These are phyloP conservation scores for Melinaea menophilus DNA, from an alignment of 2,888 invertebrate species.

Conservation along the genomic window DNA sequence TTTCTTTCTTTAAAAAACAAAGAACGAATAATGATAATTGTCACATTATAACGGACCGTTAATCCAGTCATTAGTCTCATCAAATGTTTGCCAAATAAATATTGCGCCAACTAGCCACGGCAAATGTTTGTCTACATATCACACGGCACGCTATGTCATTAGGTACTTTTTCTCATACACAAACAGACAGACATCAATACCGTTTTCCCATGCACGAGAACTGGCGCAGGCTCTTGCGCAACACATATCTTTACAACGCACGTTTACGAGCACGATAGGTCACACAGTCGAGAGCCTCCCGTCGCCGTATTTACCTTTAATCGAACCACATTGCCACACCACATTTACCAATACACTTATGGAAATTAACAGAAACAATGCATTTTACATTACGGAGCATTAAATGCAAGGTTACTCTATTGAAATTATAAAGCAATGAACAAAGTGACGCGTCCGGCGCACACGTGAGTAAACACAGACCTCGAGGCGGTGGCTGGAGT, in stretches of 20 bases:
- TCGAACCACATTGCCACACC: no score
- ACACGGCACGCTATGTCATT: constrained; percentile 7
- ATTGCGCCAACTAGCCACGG: constrained; percentile 12
- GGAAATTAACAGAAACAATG: no score
- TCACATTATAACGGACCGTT: neutral
- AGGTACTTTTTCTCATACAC: constrained; percentile 11
- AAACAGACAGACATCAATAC: constrained; percentile 8
- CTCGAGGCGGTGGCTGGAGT: constrained; percentile 18
- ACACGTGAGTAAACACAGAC: constrained; percentile 24
- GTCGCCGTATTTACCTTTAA: no score
- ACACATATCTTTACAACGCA: constrained; percentile 14
- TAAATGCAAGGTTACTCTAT: neutral
- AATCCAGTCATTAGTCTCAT: constrained; percentile 7
- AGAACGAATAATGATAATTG: neutral
- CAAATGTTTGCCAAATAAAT: constrained; percentile 15
- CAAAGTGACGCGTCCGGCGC: constrained; percentile 1
- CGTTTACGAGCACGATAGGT: neutral
- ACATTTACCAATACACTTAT: no score
- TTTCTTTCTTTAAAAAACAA: neutral
- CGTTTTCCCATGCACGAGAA: constrained; percentile 15
- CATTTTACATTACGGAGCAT: neutral
- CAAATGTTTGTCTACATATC: constrained; percentile 10
- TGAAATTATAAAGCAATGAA: constrained; percentile 4
- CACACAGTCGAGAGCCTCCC: neutral
- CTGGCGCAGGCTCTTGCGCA: constrained; percentile 23